Percentiles rank a stretch among this genome's conserved stretches.
Conservation (phyloP, 2,113 vertebrate genomes). For the Mustela nigripes region DNA sequence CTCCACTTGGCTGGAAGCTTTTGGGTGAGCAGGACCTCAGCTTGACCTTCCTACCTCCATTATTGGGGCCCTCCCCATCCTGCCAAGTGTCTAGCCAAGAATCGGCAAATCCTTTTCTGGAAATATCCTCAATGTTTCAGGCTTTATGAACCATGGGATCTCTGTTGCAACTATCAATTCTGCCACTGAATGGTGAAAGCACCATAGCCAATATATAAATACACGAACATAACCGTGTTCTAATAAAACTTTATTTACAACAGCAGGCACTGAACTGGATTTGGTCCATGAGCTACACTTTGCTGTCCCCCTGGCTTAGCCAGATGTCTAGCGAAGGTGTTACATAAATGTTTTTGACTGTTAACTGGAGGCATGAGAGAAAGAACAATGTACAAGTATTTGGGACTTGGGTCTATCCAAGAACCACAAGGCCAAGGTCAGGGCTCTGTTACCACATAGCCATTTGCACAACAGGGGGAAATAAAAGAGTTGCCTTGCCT, state of each 20-base stretch:
- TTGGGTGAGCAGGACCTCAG: not conserved
- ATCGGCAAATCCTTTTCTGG: fast-evolving
- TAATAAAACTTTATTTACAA: not conserved
- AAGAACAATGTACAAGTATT: not conserved
- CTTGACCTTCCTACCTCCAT: not conserved
- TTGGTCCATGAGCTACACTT: not conserved
- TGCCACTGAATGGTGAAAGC: fast-evolving
- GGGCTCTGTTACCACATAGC: not conserved
- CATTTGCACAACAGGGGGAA: not conserved
- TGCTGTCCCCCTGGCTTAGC: not conserved
- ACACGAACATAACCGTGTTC: fast-evolving
- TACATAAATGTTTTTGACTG: not conserved
- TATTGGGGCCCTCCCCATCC: not conserved
- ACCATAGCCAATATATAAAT: fast-evolving
- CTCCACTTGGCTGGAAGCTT: not conserved
- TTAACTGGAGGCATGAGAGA: not conserved
- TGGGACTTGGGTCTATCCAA: not conserved
- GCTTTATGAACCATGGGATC: fast-evolving
- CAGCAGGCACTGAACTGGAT: not conserved
- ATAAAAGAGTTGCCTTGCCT: too few relatives aligned
- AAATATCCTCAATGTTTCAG: not conserved
- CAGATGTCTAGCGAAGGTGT: not conserved
- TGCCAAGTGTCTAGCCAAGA: not conserved
- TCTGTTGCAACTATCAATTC: fast-evolving
- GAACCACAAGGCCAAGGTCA: not conserved